Percentiles rank a stretch among this genome's conserved stretches.
phyloP scores from a whole-genome alignment of 1,140 invertebrate species.

The Diploscapter pachys region DNA sequence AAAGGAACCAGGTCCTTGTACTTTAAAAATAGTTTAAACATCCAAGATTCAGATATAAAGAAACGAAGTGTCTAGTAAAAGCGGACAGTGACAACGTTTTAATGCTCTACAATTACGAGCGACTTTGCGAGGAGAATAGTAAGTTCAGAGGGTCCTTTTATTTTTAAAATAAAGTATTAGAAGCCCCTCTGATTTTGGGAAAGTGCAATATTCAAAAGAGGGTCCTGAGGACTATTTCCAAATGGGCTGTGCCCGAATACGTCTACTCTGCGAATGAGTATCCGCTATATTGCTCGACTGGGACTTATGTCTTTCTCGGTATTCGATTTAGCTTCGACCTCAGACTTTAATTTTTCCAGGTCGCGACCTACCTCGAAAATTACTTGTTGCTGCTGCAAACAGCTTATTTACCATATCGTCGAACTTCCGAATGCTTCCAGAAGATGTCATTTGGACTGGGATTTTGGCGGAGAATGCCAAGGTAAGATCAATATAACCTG shows the following conservation, averaged over 20 bases:
- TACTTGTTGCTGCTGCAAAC: slow-evolving; percentile 11
- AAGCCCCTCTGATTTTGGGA: slow-evolving; percentile 23
- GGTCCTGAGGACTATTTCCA: slow-evolving; percentile 12
- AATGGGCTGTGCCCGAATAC: slow-evolving; percentile 25
- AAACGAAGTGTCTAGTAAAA: slow-evolving; percentile 11
- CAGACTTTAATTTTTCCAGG: background rate
- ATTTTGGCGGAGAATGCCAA: slow-evolving; percentile 21
- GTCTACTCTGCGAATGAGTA: slow-evolving; percentile 7
- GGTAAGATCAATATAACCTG: background rate
- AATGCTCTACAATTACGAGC: slow-evolving; percentile 16
- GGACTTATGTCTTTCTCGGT: slow-evolving; percentile 24
- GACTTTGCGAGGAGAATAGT: slow-evolving; percentile 25
- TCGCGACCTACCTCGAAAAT: background rate
- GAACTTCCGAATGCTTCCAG: slow-evolving; percentile 19
- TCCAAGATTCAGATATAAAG: slow-evolving; percentile 1
- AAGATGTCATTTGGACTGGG: slow-evolving; percentile 29
- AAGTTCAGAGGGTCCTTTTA: background rate
- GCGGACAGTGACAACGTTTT: slow-evolving; percentile 28
- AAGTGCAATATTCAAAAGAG: slow-evolving; percentile 16
- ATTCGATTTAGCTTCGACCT: background rate
- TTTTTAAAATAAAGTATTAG: slow-evolving; percentile 10
- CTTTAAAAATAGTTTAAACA: background rate
- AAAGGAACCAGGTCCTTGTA: background rate
- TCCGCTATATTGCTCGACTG: slow-evolving; percentile 28
- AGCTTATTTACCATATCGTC: slow-evolving; percentile 14